Conservation (phyloP, 2,888 invertebrate species). For the Spicauda simplicius region DNA sequence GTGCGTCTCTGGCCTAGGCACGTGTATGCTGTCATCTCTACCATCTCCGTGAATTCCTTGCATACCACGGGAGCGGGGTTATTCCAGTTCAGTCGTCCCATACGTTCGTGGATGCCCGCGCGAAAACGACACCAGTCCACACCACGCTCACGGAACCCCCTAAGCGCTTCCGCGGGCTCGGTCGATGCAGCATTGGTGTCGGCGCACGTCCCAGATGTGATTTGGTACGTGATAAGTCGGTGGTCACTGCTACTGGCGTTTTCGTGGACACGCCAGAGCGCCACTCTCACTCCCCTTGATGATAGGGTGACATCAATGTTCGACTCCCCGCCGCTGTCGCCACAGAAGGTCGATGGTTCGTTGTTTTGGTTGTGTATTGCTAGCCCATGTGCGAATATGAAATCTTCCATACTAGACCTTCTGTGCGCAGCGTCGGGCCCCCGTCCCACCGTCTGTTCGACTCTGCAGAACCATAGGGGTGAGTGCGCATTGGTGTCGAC, state of each 20-base stretch:
- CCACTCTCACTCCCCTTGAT: neutral
- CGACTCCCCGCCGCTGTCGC: slow-evolving; percentile 24
- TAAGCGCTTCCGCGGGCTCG: neutral
- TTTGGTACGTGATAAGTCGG: slow-evolving; percentile 35
- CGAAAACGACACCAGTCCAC: slow-evolving; percentile 20
- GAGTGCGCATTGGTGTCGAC: slow-evolving; percentile 49
- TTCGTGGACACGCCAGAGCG: slow-evolving; percentile 31
- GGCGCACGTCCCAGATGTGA: neutral
- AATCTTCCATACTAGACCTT: neutral
- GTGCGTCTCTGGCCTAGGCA: too few relatives aligned
- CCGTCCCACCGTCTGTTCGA: neutral
- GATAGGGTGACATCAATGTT: slow-evolving; percentile 37
- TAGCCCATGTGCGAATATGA: neutral
- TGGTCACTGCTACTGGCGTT: slow-evolving; percentile 43
- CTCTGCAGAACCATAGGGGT: slow-evolving; percentile 41
- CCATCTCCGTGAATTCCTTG: too few relatives aligned
- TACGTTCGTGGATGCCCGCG: slow-evolving; percentile 4
- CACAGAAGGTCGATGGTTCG: slow-evolving; percentile 35
- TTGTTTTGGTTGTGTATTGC: neutral
- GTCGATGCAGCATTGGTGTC: neutral
- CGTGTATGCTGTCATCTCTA: too few relatives aligned
- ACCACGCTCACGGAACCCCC: slow-evolving; percentile 6
- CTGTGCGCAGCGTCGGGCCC: neutral
- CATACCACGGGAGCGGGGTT: slow-evolving; percentile 21
- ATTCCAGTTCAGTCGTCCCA: slow-evolving; percentile 35